These are phyloP conservation scores for Alloscopus bannaensis DNA, from an alignment of 2,888 invertebrate species.

Conservation along the genomic window DNA sequence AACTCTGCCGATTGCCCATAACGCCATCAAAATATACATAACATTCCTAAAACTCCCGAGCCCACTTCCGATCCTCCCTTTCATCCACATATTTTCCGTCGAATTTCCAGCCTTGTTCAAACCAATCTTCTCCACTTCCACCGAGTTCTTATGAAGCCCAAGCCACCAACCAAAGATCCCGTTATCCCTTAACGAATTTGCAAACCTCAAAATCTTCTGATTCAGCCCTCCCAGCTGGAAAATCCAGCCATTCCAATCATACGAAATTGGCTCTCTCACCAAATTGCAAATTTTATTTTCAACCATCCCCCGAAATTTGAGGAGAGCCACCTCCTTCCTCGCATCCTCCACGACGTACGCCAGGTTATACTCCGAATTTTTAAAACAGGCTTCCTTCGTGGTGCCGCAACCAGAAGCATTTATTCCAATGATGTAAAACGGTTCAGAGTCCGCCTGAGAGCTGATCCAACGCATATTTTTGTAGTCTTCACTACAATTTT, in stretches of 20 bases:
- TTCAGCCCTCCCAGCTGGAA: not conserved
- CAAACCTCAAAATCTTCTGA: not conserved
- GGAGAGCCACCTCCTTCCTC: not conserved
- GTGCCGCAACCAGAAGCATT: not conserved
- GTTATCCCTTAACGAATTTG: not conserved
- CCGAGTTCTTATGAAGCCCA: not conserved
- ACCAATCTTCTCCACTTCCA: not conserved
- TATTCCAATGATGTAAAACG: no score
- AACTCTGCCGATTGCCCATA: not conserved
- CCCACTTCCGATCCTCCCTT: not conserved
- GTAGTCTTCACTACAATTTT: not conserved
- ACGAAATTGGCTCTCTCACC: constrained; percentile 1
- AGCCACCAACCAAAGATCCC: not conserved
- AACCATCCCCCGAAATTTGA: not conserved
- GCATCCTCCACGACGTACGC: not conserved
- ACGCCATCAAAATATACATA: not conserved
- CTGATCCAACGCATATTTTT: no score
- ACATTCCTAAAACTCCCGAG: not conserved
- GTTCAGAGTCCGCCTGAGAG: no score
- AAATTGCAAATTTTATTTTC: not conserved
- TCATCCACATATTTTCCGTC: not conserved
- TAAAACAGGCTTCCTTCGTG: not conserved
- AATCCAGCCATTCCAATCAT: constrained; percentile 2
- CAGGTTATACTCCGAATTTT: not conserved
- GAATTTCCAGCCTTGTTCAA: not conserved